Conservation (phyloP, 2,888 invertebrate species). For the Tetrapedia diversipes region DNA sequence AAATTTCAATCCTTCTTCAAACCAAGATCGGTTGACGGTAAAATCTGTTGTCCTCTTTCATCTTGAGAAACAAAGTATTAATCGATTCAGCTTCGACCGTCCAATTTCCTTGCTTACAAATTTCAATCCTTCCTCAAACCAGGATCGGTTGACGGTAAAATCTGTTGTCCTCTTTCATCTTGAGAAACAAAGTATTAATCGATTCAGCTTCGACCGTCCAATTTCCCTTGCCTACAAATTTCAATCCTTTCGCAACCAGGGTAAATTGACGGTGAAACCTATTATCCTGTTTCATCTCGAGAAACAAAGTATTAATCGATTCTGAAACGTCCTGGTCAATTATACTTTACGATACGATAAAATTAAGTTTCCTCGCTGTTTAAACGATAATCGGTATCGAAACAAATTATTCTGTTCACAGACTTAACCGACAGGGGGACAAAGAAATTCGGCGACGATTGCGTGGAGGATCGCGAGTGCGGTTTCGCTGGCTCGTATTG, state of each 20-base stretch:
- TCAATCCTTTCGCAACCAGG: not conserved
- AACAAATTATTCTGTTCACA: conserved; percentile 75
- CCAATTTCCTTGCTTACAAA: not conserved
- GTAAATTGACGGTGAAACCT: too few species aligned
- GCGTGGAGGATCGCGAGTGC: conserved; percentile 89
- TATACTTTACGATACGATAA: not conserved
- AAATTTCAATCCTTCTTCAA: not conserved
- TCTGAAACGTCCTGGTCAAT: too few species aligned
- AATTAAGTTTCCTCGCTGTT: not conserved
- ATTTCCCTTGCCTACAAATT: not conserved
- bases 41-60: too few species aligned
- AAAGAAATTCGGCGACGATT: conserved; percentile 91
- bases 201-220: not conserved
- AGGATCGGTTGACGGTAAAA: too few species aligned
- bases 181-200: too few species aligned
- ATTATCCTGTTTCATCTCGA: too few species aligned
- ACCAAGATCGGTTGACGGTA: too few species aligned
- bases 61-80: too few species aligned
- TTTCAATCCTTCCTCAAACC: not conserved
- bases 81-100: not conserved
- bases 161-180: too few species aligned
- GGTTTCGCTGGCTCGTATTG: conserved; percentile 90
- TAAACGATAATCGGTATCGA: too few species aligned
- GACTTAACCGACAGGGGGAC: conserved; percentile 85
- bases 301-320: too few species aligned